These are phyloP conservation scores for Conus canariensis DNA, from an alignment of 2,888 invertebrate species.

Conservation along the genomic window DNA sequence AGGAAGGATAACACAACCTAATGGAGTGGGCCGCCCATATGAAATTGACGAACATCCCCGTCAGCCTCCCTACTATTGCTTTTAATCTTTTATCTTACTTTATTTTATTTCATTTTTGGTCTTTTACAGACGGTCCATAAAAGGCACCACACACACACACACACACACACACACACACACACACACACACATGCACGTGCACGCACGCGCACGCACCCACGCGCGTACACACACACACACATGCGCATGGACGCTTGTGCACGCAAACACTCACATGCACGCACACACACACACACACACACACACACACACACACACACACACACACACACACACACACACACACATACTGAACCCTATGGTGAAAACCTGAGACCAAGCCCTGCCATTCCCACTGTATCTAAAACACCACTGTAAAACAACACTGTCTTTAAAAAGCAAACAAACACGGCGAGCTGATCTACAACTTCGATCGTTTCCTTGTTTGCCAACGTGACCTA, in stretches of 20 bases:
- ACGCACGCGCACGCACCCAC: slow-evolving; percentile 4
- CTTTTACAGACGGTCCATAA: not conserved
- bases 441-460: too few species aligned
- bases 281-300: not conserved
- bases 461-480: too few species aligned
- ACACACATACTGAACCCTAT: not conserved
- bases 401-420: too few species aligned
- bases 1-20: too few species aligned
- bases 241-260: not conserved
- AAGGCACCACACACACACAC: not conserved
- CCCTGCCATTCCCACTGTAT: too few species aligned
- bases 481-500: not conserved
- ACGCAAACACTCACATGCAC: not conserved
- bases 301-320: not conserved
- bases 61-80: not conserved
- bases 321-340: too few species aligned
- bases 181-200: slow-evolving; percentile 15
- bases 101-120: not conserved
- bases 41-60: too few species aligned
- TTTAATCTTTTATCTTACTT: not conserved
- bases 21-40: too few species aligned
- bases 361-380: too few species aligned
- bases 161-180: slow-evolving; percentile 2
- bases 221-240: not conserved
- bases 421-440: too few species aligned